A percentile compares a stretch with the other conserved stretches of the same genome.
Conservation (phyloP, 2,888 invertebrate genomes). For the Nowickia ferox region DNA sequence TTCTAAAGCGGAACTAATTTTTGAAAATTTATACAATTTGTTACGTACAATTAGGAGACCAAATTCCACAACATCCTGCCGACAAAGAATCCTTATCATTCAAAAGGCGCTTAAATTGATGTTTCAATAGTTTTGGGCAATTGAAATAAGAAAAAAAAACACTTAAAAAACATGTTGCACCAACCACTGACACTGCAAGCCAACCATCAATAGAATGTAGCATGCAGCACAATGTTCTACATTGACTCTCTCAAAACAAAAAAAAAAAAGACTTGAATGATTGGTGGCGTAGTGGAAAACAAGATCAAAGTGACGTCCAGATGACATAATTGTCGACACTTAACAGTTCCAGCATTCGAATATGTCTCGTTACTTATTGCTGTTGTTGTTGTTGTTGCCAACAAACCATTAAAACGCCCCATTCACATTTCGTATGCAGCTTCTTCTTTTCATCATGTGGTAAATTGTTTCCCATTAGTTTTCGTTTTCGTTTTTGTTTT, state of each 20-base stretch:
- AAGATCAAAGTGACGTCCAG: constrained; percentile 79
- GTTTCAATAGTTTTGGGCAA: constrained; percentile 54
- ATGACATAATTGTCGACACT: constrained; percentile 80
- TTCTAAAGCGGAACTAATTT: constrained; percentile 38
- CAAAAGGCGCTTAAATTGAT: constrained; percentile 68
- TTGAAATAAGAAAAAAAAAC: constrained; percentile 39
- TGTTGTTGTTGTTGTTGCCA: constrained; percentile 7
- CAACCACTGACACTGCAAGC: constrained; percentile 2
- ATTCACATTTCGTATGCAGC: constrained; percentile 13
- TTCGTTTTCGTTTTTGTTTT: background rate
- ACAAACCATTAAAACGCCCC: constrained; percentile 57
- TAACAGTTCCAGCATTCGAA: constrained; percentile 76
- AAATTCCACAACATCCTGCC: constrained; percentile 39
- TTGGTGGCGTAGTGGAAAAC: constrained; percentile 22
- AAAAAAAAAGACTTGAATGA: constrained; percentile 10
- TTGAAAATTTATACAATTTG: constrained; percentile 2
- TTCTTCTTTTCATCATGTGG: constrained; percentile 46
- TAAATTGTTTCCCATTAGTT: constrained; percentile 39
- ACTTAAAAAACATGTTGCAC: constrained; percentile 53
- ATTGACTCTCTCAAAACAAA: background rate
- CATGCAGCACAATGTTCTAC: background rate
- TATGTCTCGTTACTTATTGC: constrained; percentile 4
- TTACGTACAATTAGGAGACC: constrained; percentile 1
- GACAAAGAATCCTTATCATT: constrained; percentile 46
- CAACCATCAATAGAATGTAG: background rate